These are phyloP conservation scores for Metaphire vulgaris DNA, from an alignment of 1,140 invertebrate species.

Conservation along the genomic window DNA sequence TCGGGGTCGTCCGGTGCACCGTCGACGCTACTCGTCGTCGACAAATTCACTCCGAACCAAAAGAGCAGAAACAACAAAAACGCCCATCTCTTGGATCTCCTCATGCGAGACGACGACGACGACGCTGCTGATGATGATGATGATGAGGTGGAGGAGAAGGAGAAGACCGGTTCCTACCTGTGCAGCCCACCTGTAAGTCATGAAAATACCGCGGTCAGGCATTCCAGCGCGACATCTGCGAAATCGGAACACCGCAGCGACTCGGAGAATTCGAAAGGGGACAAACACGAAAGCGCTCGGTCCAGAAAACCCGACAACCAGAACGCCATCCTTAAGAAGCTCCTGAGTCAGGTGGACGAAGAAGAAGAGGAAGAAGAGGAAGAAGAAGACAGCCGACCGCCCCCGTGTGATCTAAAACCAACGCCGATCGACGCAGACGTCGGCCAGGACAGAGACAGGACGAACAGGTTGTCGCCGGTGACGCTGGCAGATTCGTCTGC, in stretches of 20 bases:
- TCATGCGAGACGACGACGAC: neutral
- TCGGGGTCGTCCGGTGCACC: neutral
- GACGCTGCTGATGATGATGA: too few relatives aligned
- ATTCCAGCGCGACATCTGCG: neutral
- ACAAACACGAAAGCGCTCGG: too few relatives aligned
- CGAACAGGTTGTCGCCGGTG: too few relatives aligned
- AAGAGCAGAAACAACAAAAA: neutral
- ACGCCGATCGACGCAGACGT: too few relatives aligned
- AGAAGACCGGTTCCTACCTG: neutral
- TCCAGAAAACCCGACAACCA: neutral
- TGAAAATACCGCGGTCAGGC: neutral
- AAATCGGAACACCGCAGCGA: neutral
- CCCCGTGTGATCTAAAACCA: neutral
- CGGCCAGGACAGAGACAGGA: too few relatives aligned
- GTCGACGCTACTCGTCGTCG: neutral
- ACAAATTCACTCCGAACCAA: neutral
- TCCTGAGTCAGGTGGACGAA: neutral
- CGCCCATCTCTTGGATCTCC: neutral
- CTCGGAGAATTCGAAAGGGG: neutral
- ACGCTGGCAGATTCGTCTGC: neutral
- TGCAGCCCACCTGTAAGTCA: neutral
- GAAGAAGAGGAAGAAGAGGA: too few relatives aligned
- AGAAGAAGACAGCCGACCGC: neutral
- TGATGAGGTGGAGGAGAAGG: too few relatives aligned
- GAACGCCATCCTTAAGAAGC: neutral